Evolutionary conservation across 2,797 vertebrate genomes (phyloP), one percentile per base, ranked within the genome.

Genomic region (Lindbergichthys nudifrons): DNA sequence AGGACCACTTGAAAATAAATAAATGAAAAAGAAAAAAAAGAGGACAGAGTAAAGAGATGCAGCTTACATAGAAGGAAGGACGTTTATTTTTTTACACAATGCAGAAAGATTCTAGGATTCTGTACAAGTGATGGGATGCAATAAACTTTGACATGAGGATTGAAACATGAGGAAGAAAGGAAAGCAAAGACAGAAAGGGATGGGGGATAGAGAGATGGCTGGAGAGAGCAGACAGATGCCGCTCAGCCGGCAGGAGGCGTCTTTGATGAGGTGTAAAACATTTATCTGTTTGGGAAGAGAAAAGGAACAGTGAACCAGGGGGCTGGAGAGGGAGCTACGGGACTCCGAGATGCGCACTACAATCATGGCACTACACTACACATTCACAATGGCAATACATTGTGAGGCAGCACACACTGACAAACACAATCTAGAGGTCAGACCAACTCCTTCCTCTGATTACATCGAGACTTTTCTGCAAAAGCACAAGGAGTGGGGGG

Each of bases 11-110:
- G 47, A 89, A 88, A 91, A 89, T 81, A 80, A 87, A 90, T 73
- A 89, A 88, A 87, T 77, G 7, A 75, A 88, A 88, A 75, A 80
- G 50, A 45, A 62, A 26, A 23, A 81, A 88, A 79, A 79, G 32
- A 36, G 77, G 88, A 91, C 77, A 91, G 89, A 94, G 87, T 79
- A 85, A 92, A 90, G 88, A 91, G 88, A 94, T 90, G 91, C 84
- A 88, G 90, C 87, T 84, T 90, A 94, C 91, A 94, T 89, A 91
- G 93, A 94, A 93, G 91, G 91, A 89, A 94, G 91, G 95, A 95
- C 90, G 93, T 97, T 99, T 95, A 97, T 94, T 98, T 96, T 96
- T 96, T 97, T 96, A 98, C 96, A 97, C 86, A 95, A 91, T 89
- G 92, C 93, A 92, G 92, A 93, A 91, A 90, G 93, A 88, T 80